phyloP scores from a whole-genome alignment of 2,888 invertebrate species.

The Ametastegia equiseti region DNA sequence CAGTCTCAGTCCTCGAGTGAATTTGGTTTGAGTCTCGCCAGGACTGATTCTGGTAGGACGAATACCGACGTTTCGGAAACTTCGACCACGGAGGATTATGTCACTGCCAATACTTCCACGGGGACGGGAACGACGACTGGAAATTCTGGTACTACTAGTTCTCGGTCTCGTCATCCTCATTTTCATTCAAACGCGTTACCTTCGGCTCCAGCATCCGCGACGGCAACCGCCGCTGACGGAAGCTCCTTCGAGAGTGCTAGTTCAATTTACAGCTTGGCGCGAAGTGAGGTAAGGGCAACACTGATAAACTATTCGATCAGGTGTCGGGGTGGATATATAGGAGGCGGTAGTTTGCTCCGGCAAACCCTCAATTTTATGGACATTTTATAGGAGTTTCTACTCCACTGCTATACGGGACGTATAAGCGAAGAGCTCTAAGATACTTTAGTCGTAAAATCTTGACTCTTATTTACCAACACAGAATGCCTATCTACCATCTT shows the following conservation, averaged over 20 bases:
- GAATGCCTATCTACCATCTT: background rate
- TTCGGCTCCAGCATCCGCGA: conserved; percentile 67
- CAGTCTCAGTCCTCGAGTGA: conserved; percentile 74
- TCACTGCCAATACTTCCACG: conserved; percentile 85
- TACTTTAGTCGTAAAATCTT: conserved; percentile 45
- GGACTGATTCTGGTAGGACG: conserved; percentile 86
- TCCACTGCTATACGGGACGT: conserved; percentile 7
- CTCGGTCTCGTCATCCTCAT: conserved; percentile 78
- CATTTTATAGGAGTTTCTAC: conserved; percentile 44
- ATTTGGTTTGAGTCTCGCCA: conserved; percentile 78
- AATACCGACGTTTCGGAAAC: conserved; percentile 91
- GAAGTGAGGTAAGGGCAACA: conserved; percentile 79
- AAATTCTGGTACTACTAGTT: conserved; percentile 72
- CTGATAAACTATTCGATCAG: conserved; percentile 40
- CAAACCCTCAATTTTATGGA: conserved; percentile 30
- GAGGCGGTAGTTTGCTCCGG: conserved; percentile 2
- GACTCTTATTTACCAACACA: conserved; percentile 34
- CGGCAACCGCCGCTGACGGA: conserved; percentile 79
- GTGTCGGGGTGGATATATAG: conserved; percentile 27
- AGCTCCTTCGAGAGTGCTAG: conserved; percentile 94
- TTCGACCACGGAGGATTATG: conserved; percentile 92
- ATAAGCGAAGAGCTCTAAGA: conserved; percentile 28
- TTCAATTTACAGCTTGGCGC: conserved; percentile 87
- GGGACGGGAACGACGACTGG: conserved; percentile 78
- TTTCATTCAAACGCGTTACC: conserved; percentile 68